A percentile compares a stretch with the other conserved stretches of the same genome.
Conservation (phyloP, 2,797 vertebrate genomes). For the Nasua narica region DNA sequence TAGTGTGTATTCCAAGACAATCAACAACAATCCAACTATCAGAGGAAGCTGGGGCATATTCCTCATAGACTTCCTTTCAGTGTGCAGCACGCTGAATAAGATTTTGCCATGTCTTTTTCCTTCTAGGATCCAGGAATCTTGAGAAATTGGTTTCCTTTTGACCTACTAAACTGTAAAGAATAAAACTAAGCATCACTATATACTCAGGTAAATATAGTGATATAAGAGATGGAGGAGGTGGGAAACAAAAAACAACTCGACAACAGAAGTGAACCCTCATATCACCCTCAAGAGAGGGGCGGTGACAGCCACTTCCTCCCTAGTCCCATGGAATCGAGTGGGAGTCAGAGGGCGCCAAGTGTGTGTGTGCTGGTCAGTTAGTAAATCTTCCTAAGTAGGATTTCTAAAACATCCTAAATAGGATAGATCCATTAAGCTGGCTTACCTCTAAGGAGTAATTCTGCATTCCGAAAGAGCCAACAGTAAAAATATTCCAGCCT, state of each 20-base stretch:
- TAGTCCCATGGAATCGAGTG: background rate
- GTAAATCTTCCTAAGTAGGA: background rate
- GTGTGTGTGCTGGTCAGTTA: background rate
- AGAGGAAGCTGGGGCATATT: background rate
- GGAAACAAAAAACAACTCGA: background rate
- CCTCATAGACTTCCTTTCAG: background rate
- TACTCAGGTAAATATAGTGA: background rate
- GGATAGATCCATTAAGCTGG: background rate
- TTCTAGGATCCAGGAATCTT: background rate
- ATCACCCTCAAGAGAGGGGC: background rate
- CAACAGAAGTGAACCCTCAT: background rate
- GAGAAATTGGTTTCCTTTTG: background rate
- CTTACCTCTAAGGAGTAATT: background rate
- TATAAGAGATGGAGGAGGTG: background rate
- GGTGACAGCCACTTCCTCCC: background rate
- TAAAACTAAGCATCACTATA: background rate
- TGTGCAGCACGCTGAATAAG: background rate
- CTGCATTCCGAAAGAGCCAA: background rate
- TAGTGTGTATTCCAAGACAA: background rate
- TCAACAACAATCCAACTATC: background rate
- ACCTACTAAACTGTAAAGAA: background rate
- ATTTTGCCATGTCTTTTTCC: background rate
- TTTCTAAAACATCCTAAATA: background rate
- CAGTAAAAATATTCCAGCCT: background rate
- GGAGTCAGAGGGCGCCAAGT: background rate